These are phyloP conservation scores for Furnarius figulus DNA, from an alignment of 2,113 vertebrate species.

Conservation along the genomic window DNA sequence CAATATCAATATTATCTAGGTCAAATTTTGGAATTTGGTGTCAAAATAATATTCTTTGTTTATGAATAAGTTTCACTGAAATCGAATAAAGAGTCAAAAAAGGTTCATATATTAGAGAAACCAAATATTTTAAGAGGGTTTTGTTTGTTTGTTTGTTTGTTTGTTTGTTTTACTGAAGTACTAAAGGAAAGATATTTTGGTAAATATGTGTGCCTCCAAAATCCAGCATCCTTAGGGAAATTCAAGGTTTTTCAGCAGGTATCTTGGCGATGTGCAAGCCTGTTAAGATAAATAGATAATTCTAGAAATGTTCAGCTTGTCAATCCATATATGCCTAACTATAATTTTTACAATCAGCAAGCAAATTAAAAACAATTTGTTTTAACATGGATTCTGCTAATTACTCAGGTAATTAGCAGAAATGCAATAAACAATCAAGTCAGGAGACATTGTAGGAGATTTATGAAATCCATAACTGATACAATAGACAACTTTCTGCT, in stretches of 20 bases:
- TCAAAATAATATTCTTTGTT: neutral
- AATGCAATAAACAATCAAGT: constrained; percentile 39
- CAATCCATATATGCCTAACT: neutral
- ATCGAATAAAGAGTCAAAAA: neutral
- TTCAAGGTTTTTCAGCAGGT: neutral
- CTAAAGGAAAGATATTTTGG: neutral
- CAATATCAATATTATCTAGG: neutral
- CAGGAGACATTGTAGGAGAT: neutral
- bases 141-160: too few species aligned
- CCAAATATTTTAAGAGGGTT: neutral
- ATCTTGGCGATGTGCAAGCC: neutral
- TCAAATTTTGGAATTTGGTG: neutral
- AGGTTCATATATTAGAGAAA: neutral
- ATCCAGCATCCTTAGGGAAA: neutral
- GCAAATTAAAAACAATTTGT: neutral
- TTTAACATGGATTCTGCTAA: neutral
- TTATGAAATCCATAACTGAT: neutral
- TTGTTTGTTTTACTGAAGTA: neutral
- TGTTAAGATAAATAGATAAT: neutral
- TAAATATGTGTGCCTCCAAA: neutral
- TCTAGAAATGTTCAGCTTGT: neutral
- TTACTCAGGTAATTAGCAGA: constrained; percentile 30
- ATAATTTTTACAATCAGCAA: constrained; percentile 28
- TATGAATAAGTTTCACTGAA: neutral
- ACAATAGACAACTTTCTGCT: neutral